Evolutionary conservation across 1,140 invertebrate species (phyloP), one percentile per base, ranked within the genome.

Genomic region (Calliopsis andreniformis): DNA sequence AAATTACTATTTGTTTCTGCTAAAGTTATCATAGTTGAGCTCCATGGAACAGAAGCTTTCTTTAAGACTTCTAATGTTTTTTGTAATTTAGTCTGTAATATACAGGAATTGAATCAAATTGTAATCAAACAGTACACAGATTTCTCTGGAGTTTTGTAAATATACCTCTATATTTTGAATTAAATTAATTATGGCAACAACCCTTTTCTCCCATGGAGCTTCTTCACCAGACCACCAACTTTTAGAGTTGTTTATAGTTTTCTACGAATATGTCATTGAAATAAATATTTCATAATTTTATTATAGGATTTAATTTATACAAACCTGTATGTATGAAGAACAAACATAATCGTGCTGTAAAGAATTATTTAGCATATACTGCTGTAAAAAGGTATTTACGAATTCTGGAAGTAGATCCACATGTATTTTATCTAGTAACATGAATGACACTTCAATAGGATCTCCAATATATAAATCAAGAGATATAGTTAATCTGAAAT

Each of bases 21-120:
- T 23, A 91, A 49, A 25, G 62, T 77, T 16, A 67, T 2, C 42
- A 91, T 85, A 55, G 78, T 86, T 49, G 80, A 64, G 76, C 87
- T 90, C 87, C 90, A 89, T 18, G 90, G 90, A 25, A 91, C 89
- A 12, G 88, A 83, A 28, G 86, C 89, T 78, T 85, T 90, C 72
- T 79, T 89, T 30, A 91, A 76, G 25, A 90, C 73, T 10, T 80
- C 78, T 20, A 91, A 76, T 39, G 78, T 87, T 64, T 82, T 86
- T 47, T 88, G 80, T n/a, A 91, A 56, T 35, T 84, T 83, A 76
- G 80, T 87, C 87, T 91, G 39, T 28, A 63, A 51, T 78, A 76
- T 8, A 63, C 23, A 30, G 16, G 47, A 55, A 42, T 62, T 12
- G 62, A 49, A 53, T 30, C n/a, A 76, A 10, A 28, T 53, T 61